phyloP scores from a whole-genome alignment of 2,113 vertebrate species.

The Xenotilapia flavipinnis region DNA sequence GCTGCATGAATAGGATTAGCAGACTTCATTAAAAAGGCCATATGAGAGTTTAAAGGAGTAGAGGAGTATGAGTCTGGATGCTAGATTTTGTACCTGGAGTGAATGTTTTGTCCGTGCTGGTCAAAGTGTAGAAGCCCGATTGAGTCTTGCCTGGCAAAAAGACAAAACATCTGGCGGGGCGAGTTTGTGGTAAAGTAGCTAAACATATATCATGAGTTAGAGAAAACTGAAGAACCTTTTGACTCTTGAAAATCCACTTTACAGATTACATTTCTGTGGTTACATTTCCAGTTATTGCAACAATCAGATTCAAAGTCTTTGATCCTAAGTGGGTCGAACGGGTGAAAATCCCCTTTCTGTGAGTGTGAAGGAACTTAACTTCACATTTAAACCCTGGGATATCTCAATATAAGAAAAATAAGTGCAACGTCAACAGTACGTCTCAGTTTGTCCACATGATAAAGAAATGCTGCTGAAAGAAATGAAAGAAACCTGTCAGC shows the following conservation, averaged over 20 bases:
- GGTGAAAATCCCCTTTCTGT: background rate
- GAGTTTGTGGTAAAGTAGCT: background rate
- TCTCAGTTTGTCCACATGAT: background rate
- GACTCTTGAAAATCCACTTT: background rate
- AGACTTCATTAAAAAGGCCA: background rate
- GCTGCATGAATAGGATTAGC: background rate
- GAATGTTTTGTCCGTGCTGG: background rate
- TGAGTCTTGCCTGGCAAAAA: background rate
- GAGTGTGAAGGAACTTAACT: background rate
- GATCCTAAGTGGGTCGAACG: background rate
- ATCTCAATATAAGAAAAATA: background rate
- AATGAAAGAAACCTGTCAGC: background rate
- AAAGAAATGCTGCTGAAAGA: background rate
- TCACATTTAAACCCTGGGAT: background rate
- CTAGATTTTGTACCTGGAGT: rapidly evolving
- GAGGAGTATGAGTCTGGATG: background rate
- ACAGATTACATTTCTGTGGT: background rate
- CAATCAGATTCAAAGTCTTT: background rate
- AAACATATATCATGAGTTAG: background rate
- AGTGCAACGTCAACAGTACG: rapidly evolving
- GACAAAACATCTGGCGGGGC: rapidly evolving
- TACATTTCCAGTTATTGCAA: background rate
- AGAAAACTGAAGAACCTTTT: rapidly evolving
- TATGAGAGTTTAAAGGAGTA: background rate
- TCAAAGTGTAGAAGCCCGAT: background rate